These are phyloP conservation scores for Fregetta grallaria DNA, from an alignment of 2,113 vertebrate species.

Conservation along the genomic window DNA sequence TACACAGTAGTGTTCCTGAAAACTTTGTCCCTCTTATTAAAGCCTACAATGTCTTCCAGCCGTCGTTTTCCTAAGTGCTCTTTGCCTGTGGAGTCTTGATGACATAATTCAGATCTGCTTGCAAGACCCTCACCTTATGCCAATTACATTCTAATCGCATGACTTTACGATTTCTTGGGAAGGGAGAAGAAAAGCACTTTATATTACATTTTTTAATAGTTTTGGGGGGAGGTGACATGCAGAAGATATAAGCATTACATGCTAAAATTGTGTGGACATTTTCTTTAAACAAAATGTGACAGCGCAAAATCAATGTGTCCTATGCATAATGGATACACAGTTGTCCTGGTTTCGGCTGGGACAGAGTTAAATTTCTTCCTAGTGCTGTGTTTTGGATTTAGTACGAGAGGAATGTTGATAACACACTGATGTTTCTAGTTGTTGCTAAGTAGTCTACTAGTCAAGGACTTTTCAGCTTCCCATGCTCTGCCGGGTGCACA, in stretches of 20 bases:
- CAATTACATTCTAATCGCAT: conserved; percentile 67
- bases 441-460: no score
- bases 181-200: conserved; percentile 43
- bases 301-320: conserved; percentile 33
- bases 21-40: conserved; percentile 59
- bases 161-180: conserved; percentile 37
- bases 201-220: conserved; percentile 27
- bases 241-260: conserved; percentile 6
- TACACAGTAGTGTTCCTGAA: conserved; percentile 40
- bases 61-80: conserved; percentile 40
- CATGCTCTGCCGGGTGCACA: no score
- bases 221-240: not conserved
- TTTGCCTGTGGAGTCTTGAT: conserved; percentile 66
- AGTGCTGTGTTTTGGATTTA: no score
- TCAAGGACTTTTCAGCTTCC: no score
- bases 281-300: conserved; percentile 48
- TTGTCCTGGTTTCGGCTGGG: no score
- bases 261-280: conserved; percentile 19
- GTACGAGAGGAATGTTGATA: no score
- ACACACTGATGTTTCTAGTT: no score
- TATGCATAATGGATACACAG: conserved; percentile 3
- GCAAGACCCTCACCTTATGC: conserved; percentile 67
- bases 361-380: no score
- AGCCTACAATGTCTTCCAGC: conserved; percentile 42
- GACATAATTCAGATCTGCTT: conserved; percentile 66